These are phyloP conservation scores for Odontamblyopus rebecca DNA, from an alignment of 2,797 vertebrate genomes.

Conservation along the genomic window DNA sequence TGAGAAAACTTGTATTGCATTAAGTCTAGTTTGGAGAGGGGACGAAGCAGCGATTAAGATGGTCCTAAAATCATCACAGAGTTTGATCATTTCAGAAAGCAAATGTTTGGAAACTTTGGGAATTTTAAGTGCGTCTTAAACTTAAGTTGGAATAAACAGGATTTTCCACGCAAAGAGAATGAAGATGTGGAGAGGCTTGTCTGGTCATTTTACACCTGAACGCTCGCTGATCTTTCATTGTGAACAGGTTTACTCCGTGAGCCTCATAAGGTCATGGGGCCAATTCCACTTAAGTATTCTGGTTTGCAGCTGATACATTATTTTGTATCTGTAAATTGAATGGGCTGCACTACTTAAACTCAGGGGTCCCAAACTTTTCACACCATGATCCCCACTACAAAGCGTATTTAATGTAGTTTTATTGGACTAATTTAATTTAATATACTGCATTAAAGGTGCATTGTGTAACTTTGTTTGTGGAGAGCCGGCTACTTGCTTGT, in stretches of 20 bases:
- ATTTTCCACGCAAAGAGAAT: conserved; percentile 28
- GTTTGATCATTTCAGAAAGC: conserved; percentile 14
- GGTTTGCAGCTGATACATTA: neutral
- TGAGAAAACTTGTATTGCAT: conserved; percentile 81
- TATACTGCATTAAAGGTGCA: neutral
- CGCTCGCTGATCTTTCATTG: conserved; percentile 55
- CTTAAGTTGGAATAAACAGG: conserved; percentile 10
- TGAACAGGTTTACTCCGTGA: conserved; percentile 16
- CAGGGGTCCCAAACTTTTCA: neutral
- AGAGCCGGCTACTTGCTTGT: too few relatives aligned
- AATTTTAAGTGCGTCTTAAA: conserved; percentile 17
- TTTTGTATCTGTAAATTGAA: neutral
- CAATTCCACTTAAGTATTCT: conserved; percentile 43
- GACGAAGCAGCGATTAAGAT: conserved; percentile 74
- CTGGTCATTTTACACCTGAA: conserved; percentile 61
- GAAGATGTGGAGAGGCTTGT: conserved; percentile 30
- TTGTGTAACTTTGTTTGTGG: too few relatives aligned
- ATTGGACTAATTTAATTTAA: neutral
- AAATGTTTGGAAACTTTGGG: conserved; percentile 14
- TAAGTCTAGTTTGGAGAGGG: conserved; percentile 75
- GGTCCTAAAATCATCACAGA: conserved; percentile 73
- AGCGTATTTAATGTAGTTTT: neutral
- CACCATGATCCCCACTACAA: neutral
- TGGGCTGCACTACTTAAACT: neutral
- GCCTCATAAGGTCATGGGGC: conserved; percentile 40